phyloP scores from a whole-genome alignment of 2,113 vertebrate species.

The Oryzias javanicus region DNA sequence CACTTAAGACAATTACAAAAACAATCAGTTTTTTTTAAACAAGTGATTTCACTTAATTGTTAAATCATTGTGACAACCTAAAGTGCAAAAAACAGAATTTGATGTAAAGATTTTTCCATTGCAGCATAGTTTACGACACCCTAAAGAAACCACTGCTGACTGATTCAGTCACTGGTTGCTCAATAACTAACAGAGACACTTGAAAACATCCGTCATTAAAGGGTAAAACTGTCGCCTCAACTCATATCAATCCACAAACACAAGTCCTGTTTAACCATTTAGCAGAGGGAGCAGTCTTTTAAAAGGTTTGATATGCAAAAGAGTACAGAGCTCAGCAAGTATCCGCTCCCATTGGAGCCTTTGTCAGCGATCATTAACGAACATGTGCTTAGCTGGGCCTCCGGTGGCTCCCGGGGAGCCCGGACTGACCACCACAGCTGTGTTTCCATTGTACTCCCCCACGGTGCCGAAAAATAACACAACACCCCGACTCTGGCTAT shows the following conservation, averaged over 20 bases:
- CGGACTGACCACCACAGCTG: constrained; percentile 67
- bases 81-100: too few species aligned
- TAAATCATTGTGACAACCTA: too few species aligned
- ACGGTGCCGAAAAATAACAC: constrained; percentile 58
- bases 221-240: constrained; percentile 53
- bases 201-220: constrained; percentile 1
- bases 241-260: constrained; percentile 50
- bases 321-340: constrained; percentile 54
- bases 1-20: too few species aligned
- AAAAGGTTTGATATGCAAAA: constrained; percentile 52
- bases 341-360: constrained; percentile 58
- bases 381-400: constrained; percentile 66
- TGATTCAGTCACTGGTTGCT: background rate
- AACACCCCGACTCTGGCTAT: constrained; percentile 49
- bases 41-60: too few species aligned
- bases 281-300: constrained; percentile 66
- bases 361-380: constrained; percentile 74
- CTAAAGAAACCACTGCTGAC: background rate
- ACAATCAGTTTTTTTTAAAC: too few species aligned
- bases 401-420: constrained; percentile 57
- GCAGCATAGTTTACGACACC: too few species aligned
- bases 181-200: constrained; percentile 10
- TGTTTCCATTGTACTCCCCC: constrained; percentile 65
- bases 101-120: too few species aligned
- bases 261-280: constrained; percentile 60